Conservation (phyloP, 1,140 invertebrate genomes). For the Dendroctonus ponderosae region DNA sequence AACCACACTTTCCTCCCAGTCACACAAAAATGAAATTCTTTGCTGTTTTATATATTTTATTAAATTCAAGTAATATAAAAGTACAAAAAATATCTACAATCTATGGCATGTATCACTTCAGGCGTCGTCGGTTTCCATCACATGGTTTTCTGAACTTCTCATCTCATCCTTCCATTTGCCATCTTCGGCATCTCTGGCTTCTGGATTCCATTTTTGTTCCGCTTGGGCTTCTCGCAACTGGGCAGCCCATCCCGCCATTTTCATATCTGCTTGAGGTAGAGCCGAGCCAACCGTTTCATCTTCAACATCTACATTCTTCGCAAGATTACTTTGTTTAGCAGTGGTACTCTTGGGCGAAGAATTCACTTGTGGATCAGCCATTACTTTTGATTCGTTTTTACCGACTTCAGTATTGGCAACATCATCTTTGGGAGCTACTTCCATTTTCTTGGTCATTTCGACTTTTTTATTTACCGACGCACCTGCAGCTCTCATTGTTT, state of each 20-base stretch:
- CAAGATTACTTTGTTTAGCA: not conserved
- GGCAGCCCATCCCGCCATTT: constrained; percentile 1
- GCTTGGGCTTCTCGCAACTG: constrained; percentile 11
- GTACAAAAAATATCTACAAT: no score
- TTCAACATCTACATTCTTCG: constrained; percentile 9
- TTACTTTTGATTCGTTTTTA: not conserved
- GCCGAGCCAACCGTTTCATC: constrained; percentile 16
- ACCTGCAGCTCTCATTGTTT: constrained; percentile 12
- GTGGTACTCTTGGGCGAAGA: not conserved
- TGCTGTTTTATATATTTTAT: no score
- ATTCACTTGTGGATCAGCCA: not conserved
- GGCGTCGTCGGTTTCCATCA: no score
- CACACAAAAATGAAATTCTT: no score
- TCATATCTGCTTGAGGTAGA: constrained; percentile 9
- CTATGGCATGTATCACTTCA: no score
- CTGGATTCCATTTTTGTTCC: not conserved
- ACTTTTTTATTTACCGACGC: constrained; percentile 37
- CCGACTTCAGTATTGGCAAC: not conserved
- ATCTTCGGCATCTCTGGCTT: no score
- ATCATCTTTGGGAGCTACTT: constrained; percentile 33
- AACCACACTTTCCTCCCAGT: no score
- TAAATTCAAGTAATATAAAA: no score
- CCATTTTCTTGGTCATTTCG: constrained; percentile 39
- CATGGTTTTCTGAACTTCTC: no score
- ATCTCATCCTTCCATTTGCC: no score